phyloP scores from a whole-genome alignment of 2,113 vertebrate species.

The human (Homo sapiens) region GRCh38 chr2:69516001-69516500 shows the following conservation, averaged over 20 bases:
- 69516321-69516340: conserved; percentile 53
- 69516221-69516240: background rate
- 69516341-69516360: conserved; percentile 10
- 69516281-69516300: background rate
- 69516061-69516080: conserved; percentile 24
- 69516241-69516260: background rate
- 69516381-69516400: conserved; percentile 27
- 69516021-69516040: conserved; percentile 28
- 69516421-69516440: background rate
- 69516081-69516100: conserved; percentile 22
- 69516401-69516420: conserved; percentile 4
- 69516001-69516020: background rate
- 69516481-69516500: background rate
- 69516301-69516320: conserved; percentile 34
- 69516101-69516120: conserved; percentile 19
- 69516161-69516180: background rate
- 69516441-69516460: conserved; percentile 1
- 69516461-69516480: background rate
- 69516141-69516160: background rate
- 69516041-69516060: conserved; percentile 33
- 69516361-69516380: conserved; percentile 27
- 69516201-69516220: conserved; percentile 18
- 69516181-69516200: background rate
- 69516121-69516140: conserved; percentile 36
- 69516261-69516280: conserved; percentile 26